Evolutionary conservation across 2,888 invertebrate genomes (phyloP).

Genomic region (Ophonus ardosiacus): DNA sequence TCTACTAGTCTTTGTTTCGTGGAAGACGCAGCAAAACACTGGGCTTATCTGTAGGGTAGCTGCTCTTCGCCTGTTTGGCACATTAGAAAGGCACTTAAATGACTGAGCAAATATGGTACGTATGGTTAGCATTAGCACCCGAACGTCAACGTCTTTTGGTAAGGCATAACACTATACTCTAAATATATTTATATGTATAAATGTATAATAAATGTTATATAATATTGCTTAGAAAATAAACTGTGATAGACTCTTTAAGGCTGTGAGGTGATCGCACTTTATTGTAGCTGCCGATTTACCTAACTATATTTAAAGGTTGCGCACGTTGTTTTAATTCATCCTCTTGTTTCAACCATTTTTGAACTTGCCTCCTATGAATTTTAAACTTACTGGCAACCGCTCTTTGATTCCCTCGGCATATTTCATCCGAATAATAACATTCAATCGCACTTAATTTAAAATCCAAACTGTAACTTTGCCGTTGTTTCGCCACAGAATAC

Average conservation of each 20-base stretch:
- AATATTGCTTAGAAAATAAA: background rate
- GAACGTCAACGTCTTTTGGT: constrained; percentile 52
- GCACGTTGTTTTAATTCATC: constrained; percentile 72
- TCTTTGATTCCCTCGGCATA: constrained; percentile 76
- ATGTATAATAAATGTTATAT: constrained; percentile 25
- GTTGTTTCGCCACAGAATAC: constrained; percentile 68
- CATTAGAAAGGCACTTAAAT: constrained; percentile 62
- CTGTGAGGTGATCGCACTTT: constrained; percentile 7
- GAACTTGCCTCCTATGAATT: constrained; percentile 76
- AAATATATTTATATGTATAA: constrained; percentile 2
- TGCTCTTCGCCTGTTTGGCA: constrained; percentile 63
- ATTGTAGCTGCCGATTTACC: constrained; percentile 67
- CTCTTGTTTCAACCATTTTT: constrained; percentile 79
- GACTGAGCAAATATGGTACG: constrained; percentile 64
- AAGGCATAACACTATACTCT: constrained; percentile 51
- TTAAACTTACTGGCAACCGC: constrained; percentile 76
- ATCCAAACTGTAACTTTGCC: constrained; percentile 77
- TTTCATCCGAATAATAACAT: constrained; percentile 77
- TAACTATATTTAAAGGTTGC: constrained; percentile 71
- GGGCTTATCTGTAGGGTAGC: constrained; percentile 53
- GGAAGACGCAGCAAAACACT: constrained; percentile 63
- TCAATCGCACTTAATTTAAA: constrained; percentile 78
- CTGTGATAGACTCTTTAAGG: constrained; percentile 61
- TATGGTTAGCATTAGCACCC: constrained; percentile 54
- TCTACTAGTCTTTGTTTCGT: constrained; percentile 54